Evolutionary conservation across 2,113 vertebrate species (phyloP), one percentile per base, ranked within the genome.

Genomic region (Nansenia antarctica): DNA sequence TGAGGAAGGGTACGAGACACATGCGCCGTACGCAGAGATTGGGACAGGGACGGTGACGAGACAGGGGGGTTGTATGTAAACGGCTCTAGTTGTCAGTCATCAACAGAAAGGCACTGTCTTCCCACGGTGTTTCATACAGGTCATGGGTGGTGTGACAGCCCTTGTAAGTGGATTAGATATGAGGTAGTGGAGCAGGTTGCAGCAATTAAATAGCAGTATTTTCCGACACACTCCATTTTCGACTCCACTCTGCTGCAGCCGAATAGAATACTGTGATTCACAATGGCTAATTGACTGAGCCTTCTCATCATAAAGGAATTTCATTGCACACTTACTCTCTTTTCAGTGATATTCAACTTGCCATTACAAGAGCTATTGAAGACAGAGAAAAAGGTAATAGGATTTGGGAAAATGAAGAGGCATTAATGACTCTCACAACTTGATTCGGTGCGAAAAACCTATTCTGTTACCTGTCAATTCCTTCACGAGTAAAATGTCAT

Each of bases 251-350:
- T 61, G 27, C 77, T 70, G 70, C 74, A 74, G 81, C 59, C 82
- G 65, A 87, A 81, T 66, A 55, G 67, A 71, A 79, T 7, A 20
- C 79, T 74, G 77, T 65, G 67, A 78, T 72, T 77, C 64, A 79
- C 78, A 84, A 85, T 77, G 57, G 79, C 78, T 86, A 85, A 89
- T 86, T 86, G 82, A 62, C 72, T 77, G 71, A 80, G 82, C 74
- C 74, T 77, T 78, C 74, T 80, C 29, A 14, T 77, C 81, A 81
- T 89, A 83, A 81, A 79, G 72, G 66, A 82, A 73, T 85, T 85
- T 82, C 76, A 79, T 60, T 62, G 76, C 68, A 83, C 73, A 77
- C 72, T 85, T 75, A 77, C 78, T 63, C 63, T 79, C 76, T 79
- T 81, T 89, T 85, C 75, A 85, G 22, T 71, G 49, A 65, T 54